A percentile compares a stretch with the other conserved stretches of the same genome.
These are phyloP conservation scores for Erebia aethiops DNA, from an alignment of 2,888 invertebrate species.

Conservation along the genomic window DNA sequence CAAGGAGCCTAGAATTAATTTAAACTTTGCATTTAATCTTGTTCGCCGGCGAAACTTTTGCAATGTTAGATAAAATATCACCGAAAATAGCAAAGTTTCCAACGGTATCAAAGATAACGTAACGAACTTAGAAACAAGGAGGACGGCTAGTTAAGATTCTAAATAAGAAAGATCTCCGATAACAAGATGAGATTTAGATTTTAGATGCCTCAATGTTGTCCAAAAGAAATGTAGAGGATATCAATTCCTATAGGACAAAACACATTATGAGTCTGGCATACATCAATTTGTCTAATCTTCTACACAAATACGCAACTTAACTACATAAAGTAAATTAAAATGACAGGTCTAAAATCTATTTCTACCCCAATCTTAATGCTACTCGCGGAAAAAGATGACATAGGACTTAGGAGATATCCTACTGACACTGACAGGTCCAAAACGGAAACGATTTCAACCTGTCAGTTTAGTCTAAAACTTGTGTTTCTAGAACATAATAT, in stretches of 20 bases:
- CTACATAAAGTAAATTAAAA: too few relatives aligned
- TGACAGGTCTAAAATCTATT: too few relatives aligned
- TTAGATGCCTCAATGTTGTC: background rate
- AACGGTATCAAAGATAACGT: constrained; percentile 62
- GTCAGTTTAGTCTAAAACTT: too few relatives aligned
- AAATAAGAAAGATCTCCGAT: constrained; percentile 8
- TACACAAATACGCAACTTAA: too few relatives aligned
- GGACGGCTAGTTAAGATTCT: constrained; percentile 18
- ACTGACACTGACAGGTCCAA: too few relatives aligned
- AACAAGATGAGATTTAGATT: background rate
- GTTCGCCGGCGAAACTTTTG: constrained; percentile 73
- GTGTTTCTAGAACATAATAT: too few relatives aligned
- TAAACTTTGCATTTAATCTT: constrained; percentile 80
- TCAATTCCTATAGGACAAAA: background rate
- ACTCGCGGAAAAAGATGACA: too few relatives aligned
- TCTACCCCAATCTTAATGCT: too few relatives aligned
- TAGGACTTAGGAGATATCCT: too few relatives aligned
- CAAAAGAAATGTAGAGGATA: background rate
- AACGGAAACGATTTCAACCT: too few relatives aligned
- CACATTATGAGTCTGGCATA: too few relatives aligned
- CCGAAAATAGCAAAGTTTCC: constrained; percentile 68
- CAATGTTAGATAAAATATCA: constrained; percentile 75
- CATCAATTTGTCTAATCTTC: too few relatives aligned
- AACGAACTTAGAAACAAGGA: constrained; percentile 32
- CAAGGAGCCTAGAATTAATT: constrained; percentile 73